Percentiles rank a stretch among this genome's conserved stretches.
phyloP scores from a whole-genome alignment of 2,113 vertebrate species.

The Gymnarchus niloticus region DNA sequence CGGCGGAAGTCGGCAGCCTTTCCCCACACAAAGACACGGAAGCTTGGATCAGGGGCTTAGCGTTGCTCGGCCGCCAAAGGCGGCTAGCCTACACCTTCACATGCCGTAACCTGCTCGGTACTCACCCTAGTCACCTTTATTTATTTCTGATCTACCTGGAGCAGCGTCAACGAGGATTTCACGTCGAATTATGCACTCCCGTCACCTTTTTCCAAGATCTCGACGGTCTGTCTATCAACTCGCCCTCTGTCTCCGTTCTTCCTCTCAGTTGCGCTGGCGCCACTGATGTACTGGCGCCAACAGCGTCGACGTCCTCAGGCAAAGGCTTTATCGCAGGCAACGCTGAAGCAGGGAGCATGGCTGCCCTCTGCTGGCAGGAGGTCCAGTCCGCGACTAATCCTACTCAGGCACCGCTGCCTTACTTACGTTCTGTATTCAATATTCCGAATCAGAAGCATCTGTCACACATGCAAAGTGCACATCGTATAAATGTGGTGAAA shows the following conservation, averaged over 20 bases:
- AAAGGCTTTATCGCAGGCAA: conserved; percentile 37
- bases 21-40: background rate
- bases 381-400: background rate
- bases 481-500: background rate
- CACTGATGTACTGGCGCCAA: conserved; percentile 71
- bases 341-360: background rate
- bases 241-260: conserved; percentile 39
- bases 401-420: too few species aligned
- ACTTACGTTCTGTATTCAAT: background rate
- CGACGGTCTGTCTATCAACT: background rate
- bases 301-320: conserved; percentile 58
- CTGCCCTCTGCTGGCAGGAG: conserved; percentile 45
- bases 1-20: background rate
- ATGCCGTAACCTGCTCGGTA: background rate
- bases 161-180: background rate
- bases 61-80: background rate
- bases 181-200: background rate
- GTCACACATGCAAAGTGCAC: background rate
- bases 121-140: background rate
- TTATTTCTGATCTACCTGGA: background rate
- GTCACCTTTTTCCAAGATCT: background rate
- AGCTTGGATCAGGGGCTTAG: background rate
- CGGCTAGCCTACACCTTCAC: background rate
- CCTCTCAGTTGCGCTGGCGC: conserved; percentile 54
- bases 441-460: background rate